Evolutionary conservation across 92 coral and sea anemone species (phyloP), one percentile per base, ranked within the genome.

Genomic region (Epizoanthus stellaris): DNA sequence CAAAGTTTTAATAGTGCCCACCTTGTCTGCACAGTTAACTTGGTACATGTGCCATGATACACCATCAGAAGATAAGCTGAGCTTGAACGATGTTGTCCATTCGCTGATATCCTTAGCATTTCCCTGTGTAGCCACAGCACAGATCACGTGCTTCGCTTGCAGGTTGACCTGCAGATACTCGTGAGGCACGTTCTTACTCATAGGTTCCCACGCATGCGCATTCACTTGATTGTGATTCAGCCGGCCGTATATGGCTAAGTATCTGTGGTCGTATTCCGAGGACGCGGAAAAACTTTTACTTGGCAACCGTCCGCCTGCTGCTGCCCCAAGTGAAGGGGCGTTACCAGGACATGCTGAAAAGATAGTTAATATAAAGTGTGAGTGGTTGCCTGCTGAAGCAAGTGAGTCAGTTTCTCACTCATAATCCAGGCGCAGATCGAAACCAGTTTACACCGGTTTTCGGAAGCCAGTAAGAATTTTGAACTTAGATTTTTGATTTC

Each of bases 71-170:
- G 69, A 64, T 15, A 64, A 36, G 69, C 69, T 20, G 69, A 64
- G n/a, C 36, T 64, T 20, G 39, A 17, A 64, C 7, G 69, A 1
- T 40, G 14, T 64, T 20, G 69, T 64, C 38, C 36, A 64, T 15
- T 64, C 69, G 3, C n/a, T 0, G 69, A 7, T 14, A 12, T 25
- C 30, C 0, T 12, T 15, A 0, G 15, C 5, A 64, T 15, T 21
- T 2, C 69, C 69, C 13, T 64, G 69, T 64, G 69, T 23, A 40
- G 69, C 69, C 69, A 64, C 39, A 23, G 69, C 39, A 64, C 69
- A 64, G 69, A 64, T 64, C 16, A 64, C 39, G 25, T 36, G 3
- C 4, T 9, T 14, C 4, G 69, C 4, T 25, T 36, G 36, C 69
- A 64, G 5, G 14, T 64, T 36, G 2, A 64, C 40, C 13, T 64